Percentiles rank a stretch among this genome's conserved stretches.
Evolutionary conservation across 2,797 vertebrate genomes (phyloP).

Genomic region (Acanthurus leucopareius): DNA sequence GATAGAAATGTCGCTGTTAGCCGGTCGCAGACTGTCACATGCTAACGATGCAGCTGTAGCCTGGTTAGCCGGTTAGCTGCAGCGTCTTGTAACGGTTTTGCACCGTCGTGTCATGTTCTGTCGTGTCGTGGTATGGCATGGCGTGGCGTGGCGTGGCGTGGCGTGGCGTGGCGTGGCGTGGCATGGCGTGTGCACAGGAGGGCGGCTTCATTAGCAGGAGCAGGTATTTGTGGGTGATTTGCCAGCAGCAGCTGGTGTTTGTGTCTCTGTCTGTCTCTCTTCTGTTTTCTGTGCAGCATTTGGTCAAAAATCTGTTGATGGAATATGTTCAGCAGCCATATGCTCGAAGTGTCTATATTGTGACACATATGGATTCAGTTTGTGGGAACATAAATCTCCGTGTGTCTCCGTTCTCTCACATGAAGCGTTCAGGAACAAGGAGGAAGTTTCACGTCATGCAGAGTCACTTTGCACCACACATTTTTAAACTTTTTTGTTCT

Average conservation of each 20-base stretch:
- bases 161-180: too few species aligned
- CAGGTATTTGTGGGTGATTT: not conserved
- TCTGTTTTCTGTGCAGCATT: not conserved
- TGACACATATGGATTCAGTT: slow-evolving; percentile 7
- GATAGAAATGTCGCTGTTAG: not conserved
- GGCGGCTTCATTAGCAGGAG: not conserved
- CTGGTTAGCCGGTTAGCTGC: not conserved
- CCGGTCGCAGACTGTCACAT: not conserved
- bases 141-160: too few species aligned
- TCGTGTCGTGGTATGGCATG: too few species aligned
- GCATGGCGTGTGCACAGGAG: too few species aligned
- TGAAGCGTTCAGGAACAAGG: not conserved
- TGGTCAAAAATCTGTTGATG: slow-evolving; percentile 19
- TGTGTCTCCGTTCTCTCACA: not conserved
- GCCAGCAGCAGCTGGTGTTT: slow-evolving; percentile 38
- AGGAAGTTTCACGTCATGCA: not conserved
- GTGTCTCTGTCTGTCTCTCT: not conserved
- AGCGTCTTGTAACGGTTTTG: not conserved
- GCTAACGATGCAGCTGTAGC: not conserved
- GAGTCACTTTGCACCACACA: too few species aligned
- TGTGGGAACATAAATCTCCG: not conserved
- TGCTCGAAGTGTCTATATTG: not conserved
- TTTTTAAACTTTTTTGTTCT: too few species aligned
- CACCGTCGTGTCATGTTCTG: not conserved
- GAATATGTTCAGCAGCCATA: not conserved